Percentiles rank a stretch among this genome's conserved stretches.
Evolutionary conservation across 2,888 invertebrate genomes (phyloP).

Genomic region (Morpho deidamia): DNA sequence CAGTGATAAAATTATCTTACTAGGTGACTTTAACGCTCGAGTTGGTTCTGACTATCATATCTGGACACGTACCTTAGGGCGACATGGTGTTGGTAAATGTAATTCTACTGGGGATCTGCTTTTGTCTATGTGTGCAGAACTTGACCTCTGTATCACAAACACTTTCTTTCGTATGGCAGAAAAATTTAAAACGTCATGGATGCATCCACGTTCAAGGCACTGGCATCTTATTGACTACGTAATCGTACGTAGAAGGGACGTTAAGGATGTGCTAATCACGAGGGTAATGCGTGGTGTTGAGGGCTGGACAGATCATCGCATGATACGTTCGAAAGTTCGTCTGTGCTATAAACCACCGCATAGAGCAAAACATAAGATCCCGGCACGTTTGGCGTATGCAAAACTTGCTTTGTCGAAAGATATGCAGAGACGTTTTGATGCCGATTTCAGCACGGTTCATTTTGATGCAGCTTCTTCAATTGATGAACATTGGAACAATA

Average conservation of each 20-base stretch:
- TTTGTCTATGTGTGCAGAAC: conserved; percentile 27
- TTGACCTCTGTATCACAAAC: conserved; percentile 22
- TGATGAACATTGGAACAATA: not conserved
- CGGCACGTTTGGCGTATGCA: not conserved
- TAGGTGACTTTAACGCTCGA: conserved; percentile 24
- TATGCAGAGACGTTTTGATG: not conserved
- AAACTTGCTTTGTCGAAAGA: not conserved
- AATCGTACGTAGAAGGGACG: conserved; percentile 20
- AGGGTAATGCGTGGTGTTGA: conserved; percentile 28
- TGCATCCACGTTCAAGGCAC: conserved; percentile 32
- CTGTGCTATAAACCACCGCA: conserved; percentile 10
- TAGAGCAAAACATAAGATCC: not conserved
- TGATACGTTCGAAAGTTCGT: conserved; percentile 20
- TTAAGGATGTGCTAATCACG: conserved; percentile 25
- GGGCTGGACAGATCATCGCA: conserved; percentile 27
- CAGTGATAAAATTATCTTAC: conserved; percentile 15
- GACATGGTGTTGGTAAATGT: conserved; percentile 30
- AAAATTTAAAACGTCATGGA: conserved; percentile 31
- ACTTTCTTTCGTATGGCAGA: conserved; percentile 28
- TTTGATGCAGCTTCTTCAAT: too few relatives aligned
- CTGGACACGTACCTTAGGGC: conserved; percentile 22
- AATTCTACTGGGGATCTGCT: conserved; percentile 29
- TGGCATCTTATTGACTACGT: conserved; percentile 28
- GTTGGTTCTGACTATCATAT: conserved; percentile 15
- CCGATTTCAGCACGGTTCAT: too few relatives aligned